Percentiles rank a stretch among this genome's conserved stretches.
These are phyloP conservation scores for Eleutherodactylus coqui DNA, from an alignment of 2,797 vertebrate genomes.

Conservation along the genomic window DNA sequence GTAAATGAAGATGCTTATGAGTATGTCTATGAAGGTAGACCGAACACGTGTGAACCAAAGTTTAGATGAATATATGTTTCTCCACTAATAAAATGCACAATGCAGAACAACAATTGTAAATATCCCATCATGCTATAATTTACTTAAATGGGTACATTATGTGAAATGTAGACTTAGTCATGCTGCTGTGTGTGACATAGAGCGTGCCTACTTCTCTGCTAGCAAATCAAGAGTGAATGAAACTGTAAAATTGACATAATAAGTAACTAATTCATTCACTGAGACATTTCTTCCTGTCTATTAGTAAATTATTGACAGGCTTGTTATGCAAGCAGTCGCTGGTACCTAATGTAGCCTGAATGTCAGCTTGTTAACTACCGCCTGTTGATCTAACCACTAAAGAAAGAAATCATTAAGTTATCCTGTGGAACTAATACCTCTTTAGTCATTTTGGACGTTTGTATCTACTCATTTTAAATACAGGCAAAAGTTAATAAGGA, in stretches of 20 bases:
- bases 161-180: neutral
- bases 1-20: too few relatives aligned
- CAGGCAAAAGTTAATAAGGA: neutral
- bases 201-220: neutral
- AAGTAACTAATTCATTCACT: constrained; percentile 73
- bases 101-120: neutral
- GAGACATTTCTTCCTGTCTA: constrained; percentile 63
- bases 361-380: constrained; percentile 69
- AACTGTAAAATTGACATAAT: constrained; percentile 68
- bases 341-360: constrained; percentile 71
- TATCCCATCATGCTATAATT: neutral
- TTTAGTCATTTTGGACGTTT: constrained; percentile 65
- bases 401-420: constrained; percentile 62
- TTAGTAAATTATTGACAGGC: constrained; percentile 76
- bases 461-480: constrained; percentile 37
- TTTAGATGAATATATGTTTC: neutral
- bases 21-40: too few relatives aligned
- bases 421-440: constrained; percentile 65
- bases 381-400: constrained; percentile 72
- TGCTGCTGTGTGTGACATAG: neutral
- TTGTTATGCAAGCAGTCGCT: constrained; percentile 69
- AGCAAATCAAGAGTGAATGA: constrained; percentile 54
- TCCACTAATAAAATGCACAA: neutral
- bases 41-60: too few relatives aligned
- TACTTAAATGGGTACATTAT: neutral